These are phyloP conservation scores for Atrina japonica DNA, from an alignment of 2,888 invertebrate species.

Conservation along the genomic window DNA sequence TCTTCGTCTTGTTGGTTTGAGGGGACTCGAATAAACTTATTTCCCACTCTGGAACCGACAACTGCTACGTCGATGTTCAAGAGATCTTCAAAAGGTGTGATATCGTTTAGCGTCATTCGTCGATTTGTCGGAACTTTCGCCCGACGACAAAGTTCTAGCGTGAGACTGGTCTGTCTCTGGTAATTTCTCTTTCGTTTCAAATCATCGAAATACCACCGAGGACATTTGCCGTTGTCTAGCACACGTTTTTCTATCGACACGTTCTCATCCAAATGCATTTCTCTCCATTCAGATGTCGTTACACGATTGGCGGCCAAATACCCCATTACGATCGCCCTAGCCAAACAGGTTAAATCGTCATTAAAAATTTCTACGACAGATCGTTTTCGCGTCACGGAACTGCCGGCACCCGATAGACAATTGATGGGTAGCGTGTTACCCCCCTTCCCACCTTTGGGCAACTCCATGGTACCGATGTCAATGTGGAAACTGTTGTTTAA, in stretches of 20 bases:
- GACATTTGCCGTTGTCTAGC: conserved; percentile 3
- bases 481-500: conserved; percentile 42
- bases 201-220: conserved; percentile 8
- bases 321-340: conserved; percentile 17
- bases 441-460: conserved; percentile 42
- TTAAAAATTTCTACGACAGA: conserved; percentile 20
- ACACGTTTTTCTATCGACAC: conserved; percentile 15
- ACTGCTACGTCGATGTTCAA: conserved; percentile 16
- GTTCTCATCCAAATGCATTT: conserved; percentile 3
- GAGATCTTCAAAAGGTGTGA: conserved; percentile 3
- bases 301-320: conserved; percentile 6
- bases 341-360: conserved; percentile 13
- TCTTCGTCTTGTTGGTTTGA: neutral
- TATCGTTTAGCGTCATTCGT: neutral
- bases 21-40: conserved; percentile 12
- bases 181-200: neutral
- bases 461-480: conserved; percentile 37
- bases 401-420: neutral
- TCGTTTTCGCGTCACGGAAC: conserved; percentile 1
- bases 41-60: conserved; percentile 14
- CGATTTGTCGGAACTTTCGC: neutral
- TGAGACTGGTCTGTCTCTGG: conserved; percentile 13
- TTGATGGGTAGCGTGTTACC: neutral
- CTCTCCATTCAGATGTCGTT: conserved; percentile 21
- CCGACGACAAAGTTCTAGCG: neutral